Conservation (phyloP, 1,140 invertebrate genomes). For the Cataglyphis hispanica region DNA sequence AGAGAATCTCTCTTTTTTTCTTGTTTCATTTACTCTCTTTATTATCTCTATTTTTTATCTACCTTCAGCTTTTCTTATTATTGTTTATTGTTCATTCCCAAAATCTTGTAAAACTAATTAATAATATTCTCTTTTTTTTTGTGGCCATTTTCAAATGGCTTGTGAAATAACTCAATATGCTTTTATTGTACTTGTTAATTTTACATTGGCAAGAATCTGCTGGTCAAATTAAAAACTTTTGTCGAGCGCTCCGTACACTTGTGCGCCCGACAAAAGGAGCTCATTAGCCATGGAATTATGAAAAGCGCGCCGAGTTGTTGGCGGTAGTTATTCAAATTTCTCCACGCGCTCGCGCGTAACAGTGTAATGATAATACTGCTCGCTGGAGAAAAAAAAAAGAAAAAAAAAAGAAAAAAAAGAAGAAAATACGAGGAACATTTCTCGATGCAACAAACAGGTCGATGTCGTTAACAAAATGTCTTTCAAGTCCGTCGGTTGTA, state of each 20-base stretch:
- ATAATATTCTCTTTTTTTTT: background rate
- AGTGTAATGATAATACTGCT: conserved; percentile 36
- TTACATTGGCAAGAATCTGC: background rate
- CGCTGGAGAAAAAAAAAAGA: background rate
- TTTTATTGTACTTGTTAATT: conserved; percentile 25
- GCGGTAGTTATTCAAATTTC: conserved; percentile 51
- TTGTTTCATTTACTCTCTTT: background rate
- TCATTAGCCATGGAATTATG: conserved; percentile 50
- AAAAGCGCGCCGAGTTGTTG: conserved; percentile 42
- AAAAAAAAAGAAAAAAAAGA: too few relatives aligned
- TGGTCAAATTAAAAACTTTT: conserved; percentile 33
- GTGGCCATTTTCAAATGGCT: conserved; percentile 20
- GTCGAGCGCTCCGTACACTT: background rate
- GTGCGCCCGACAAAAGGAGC: conserved; percentile 28
- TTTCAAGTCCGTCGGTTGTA: conserved; percentile 18
- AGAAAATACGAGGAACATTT: background rate
- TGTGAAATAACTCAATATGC: background rate
- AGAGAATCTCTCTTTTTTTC: background rate
- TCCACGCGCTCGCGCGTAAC: conserved; percentile 31
- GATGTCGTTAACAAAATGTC: conserved; percentile 48
- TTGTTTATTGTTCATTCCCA: background rate
- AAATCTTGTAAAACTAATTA: background rate
- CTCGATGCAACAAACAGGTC: conserved; percentile 45
- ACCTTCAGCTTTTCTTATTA: background rate
- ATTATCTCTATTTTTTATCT: background rate